Evolutionary conservation across 1,140 invertebrate genomes (phyloP), one percentile per base, ranked within the genome.

Genomic region (Tetramorium simillimum): DNA sequence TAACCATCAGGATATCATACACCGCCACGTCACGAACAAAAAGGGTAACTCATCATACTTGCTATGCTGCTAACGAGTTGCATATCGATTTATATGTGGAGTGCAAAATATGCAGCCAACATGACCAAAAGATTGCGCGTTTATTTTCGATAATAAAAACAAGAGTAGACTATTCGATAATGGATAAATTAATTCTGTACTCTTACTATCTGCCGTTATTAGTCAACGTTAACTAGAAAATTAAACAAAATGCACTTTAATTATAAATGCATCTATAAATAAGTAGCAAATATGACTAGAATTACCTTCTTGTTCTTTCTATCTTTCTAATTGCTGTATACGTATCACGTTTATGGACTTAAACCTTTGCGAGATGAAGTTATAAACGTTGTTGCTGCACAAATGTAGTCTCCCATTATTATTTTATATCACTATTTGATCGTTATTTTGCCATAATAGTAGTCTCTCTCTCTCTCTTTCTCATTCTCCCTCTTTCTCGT

Each of bases 1-100:
- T 56, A 81, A 69, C 33, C n/a, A 81, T 56, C 78, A 28, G 9
- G 14, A 18, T 77, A 69, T 69, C 33, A 37, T n/a, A 10, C n/a
- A 40, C 10, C 33, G 21, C 0, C 16, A n/a, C 6, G 9, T 7
- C 18, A 53, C 46, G 10, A 33, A 56, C 18, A 24, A 70, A 56
- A 43, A 40, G 9, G 21, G 9, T 33, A 70, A 56, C 18, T 46
- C 63, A 7, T 70, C 49, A 43, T 28, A 56, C 5, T 16, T 49
- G 21, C 62, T 24, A 18, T 16, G n/a, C 33, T 33, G 33, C 33
- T 67, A 53, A 77, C 24, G 51, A 21, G 21, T 60, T 12, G 21
- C 21, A 33, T 28, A 43, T 28, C 40, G 77, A 53, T 69, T 69
- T 69, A 69, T 40, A 24, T 16, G 3, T n/a, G 16, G 33, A 53